Conservation (phyloP, 2,113 vertebrate species). For the Pseudolaguvia tuberculata region DNA sequence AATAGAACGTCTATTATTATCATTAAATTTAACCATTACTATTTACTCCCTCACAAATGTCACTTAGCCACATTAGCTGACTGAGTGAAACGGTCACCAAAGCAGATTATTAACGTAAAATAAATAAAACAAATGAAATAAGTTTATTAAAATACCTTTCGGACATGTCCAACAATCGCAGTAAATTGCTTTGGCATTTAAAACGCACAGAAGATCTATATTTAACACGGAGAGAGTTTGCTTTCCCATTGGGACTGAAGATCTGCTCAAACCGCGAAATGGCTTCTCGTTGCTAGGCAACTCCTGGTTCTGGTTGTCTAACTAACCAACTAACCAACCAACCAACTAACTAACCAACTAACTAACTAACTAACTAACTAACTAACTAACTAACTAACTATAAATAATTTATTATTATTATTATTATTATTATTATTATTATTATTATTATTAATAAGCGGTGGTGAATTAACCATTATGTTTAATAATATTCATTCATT, state of each 20-base stretch:
- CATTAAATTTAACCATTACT: background rate
- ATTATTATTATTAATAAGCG: no score
- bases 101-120: background rate
- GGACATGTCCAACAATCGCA: constrained; percentile 76
- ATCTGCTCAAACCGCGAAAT: constrained; percentile 3
- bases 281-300: constrained; percentile 52
- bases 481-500: no score
- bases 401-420: no score
- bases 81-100: background rate
- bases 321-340: no score
- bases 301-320: constrained; percentile 26
- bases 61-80: background rate
- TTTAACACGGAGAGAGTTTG: constrained; percentile 41
- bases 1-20: background rate
- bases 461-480: no score
- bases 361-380: no score
- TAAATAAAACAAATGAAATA: background rate
- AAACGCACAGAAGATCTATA: constrained; percentile 38
- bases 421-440: no score
- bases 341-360: no score
- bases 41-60: background rate
- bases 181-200: constrained; percentile 47
- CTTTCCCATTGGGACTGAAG: constrained; percentile 56
- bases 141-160: constrained; percentile 70
- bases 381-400: no score